A percentile compares a stretch with the other conserved stretches of the same genome.
phyloP scores from a whole-genome alignment of 2,888 invertebrate species.

The Chalcis sispes region DNA sequence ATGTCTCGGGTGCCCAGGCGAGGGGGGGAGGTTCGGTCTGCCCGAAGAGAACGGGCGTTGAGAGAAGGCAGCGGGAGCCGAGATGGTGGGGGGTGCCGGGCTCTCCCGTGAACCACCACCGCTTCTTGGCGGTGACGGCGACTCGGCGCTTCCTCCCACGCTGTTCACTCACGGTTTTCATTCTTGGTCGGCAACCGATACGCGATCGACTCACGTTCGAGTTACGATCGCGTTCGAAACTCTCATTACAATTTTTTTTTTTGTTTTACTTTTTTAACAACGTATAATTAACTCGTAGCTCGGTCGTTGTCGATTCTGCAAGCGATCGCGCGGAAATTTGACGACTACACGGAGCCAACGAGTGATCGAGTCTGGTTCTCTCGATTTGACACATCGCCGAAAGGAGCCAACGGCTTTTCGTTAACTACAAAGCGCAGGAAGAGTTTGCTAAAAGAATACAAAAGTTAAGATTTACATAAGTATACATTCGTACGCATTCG shows the following conservation, averaged over 20 bases:
- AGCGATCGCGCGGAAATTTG: not conserved
- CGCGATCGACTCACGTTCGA: not conserved
- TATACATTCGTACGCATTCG: not conserved
- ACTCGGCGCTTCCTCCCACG: constrained; percentile 25
- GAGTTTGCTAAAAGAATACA: too few species aligned
- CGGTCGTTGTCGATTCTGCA: not conserved
- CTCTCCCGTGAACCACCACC: too few species aligned
- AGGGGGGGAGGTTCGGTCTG: not conserved
- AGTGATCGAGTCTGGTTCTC: not conserved
- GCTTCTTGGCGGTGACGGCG: not conserved
- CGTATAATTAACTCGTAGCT: not conserved
- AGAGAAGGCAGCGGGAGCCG: not conserved
- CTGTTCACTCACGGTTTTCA: constrained; percentile 29
- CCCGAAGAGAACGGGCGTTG: not conserved
- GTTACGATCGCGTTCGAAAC: not conserved
- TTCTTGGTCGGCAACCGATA: constrained; percentile 30
- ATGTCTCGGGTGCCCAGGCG: not conserved
- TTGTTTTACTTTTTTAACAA: not conserved
- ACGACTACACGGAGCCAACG: not conserved
- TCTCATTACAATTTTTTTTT: not conserved
- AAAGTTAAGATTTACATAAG: too few species aligned
- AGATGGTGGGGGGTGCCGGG: constrained; percentile 1
- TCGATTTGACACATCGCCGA: too few species aligned
- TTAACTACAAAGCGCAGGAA: too few species aligned
- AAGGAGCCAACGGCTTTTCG: too few species aligned